Evolutionary conservation across 2,888 invertebrate genomes (phyloP).

Genomic region (Oeneis ivallda): DNA sequence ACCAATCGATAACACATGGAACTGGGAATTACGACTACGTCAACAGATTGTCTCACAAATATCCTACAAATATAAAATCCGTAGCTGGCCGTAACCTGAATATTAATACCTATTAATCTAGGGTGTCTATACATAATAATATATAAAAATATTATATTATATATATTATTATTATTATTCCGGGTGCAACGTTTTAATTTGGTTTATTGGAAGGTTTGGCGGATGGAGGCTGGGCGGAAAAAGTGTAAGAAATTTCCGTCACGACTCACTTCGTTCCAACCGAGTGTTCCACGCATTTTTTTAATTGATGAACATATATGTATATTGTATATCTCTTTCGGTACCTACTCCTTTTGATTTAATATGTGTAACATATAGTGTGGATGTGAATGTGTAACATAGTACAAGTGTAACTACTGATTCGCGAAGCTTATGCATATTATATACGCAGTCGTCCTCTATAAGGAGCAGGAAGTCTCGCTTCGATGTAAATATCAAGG

Average conservation of each 20-base stretch:
- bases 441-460: constrained; percentile 57
- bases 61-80: no score
- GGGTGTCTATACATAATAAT: no score
- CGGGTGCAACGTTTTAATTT: neutral
- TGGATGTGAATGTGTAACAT: neutral
- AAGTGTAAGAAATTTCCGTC: no score
- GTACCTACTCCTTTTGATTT: constrained; percentile 4
- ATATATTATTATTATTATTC: neutral
- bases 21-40: no score
- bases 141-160: no score
- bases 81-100: no score
- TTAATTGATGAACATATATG: constrained; percentile 13
- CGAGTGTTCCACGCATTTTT: neutral
- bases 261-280: no score
- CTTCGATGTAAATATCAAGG: constrained; percentile 73
- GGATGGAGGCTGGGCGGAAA: no score
- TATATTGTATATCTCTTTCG: neutral
- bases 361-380: neutral
- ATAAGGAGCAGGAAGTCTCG: constrained; percentile 67
- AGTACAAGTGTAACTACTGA: neutral
- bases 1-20: no score
- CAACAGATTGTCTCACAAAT: no score
- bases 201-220: no score
- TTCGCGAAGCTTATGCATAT: constrained; percentile 6
- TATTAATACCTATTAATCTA: no score